Evolutionary conservation across 2,113 vertebrate species (phyloP), one percentile per base, ranked within the genome.

Genomic region (Carettochelys insculpta): DNA sequence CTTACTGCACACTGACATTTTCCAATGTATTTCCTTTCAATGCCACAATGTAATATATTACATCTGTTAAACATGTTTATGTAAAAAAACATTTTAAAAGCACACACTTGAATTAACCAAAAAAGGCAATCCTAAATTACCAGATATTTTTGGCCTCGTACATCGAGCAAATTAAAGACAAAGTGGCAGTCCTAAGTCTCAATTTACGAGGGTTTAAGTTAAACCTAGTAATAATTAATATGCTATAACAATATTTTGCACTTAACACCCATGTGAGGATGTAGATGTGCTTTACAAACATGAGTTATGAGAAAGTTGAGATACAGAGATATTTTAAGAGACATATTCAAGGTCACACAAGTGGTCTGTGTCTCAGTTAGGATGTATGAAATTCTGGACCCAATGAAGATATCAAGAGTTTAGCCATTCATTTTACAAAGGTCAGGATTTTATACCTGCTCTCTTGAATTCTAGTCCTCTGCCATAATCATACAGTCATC

Each of bases 261-360:
- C 71, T 75, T 75, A 75, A 27, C 84, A 93, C 83, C 48, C 0
- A 1, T 47, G 85, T 93, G 38, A 73, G 43, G 88, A 6, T 89
- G 90, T 68, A 61, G 43, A 77, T 22, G 7, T 79, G 12, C 81
- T 92, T 93, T 51, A 80, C 77, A 91, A 61, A 52, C 73, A 53
- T 41, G 45, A 95, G 22, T 50, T 85, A 82, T 58, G 65, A 81
- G 65, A 90, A 94, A 92, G 3, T 43, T 87, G 80, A 54, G 87
- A 85, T 83, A 87, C 27, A 89, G 77, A 90, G 4, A 20, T 17
- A 56, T 31, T 25, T 43, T 80, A 75, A 13, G 38, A 43, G 5
- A 52, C 38, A 54, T 54, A 54, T 24, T 25, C 16, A 20, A 52
- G 17, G 38, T 56, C 24, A 56, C 31, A 19, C 3, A 43, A 75